A percentile compares a stretch with the other conserved stretches of the same genome.
Conservation (phyloP, 2,888 invertebrate genomes). For the Acronicta aceris region DNA sequence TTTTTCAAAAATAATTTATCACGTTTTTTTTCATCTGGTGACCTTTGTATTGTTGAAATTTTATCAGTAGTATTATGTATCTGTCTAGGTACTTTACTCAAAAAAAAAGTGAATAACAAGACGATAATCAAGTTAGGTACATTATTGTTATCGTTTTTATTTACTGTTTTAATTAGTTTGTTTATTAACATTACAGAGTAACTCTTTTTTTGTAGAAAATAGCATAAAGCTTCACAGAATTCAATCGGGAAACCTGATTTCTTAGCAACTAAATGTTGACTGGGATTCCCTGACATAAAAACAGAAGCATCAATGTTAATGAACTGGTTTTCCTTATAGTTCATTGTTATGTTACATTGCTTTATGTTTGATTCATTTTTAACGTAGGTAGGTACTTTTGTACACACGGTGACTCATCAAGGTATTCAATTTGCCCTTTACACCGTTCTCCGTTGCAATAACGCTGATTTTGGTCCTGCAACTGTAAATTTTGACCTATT, state of each 20-base stretch:
- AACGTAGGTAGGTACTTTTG: neutral
- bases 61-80: neutral
- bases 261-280: constrained; percentile 27
- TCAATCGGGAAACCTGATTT: constrained; percentile 24
- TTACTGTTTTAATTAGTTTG: too few relatives aligned
- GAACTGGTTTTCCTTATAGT: constrained; percentile 47
- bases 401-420: too few relatives aligned
- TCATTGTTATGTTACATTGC: constrained; percentile 25
- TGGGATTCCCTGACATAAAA: constrained; percentile 56
- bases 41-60: neutral
- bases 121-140: neutral
- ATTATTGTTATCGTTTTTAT: neutral
- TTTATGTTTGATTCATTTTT: constrained; percentile 11
- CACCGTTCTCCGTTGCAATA: too few relatives aligned
- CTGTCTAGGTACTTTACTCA: neutral
- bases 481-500: too few relatives aligned
- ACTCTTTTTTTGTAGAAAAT: too few relatives aligned
- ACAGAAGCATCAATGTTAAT: constrained; percentile 16
- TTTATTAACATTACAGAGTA: too few relatives aligned
- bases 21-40: neutral
- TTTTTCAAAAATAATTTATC: too few relatives aligned
- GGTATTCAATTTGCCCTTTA: too few relatives aligned
- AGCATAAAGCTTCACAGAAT: neutral
- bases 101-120: neutral
- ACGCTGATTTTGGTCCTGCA: too few relatives aligned